A percentile compares a stretch with the other conserved stretches of the same genome.
Conservation (phyloP, 2,888 invertebrate species). For the Lamellibrachia columna region DNA sequence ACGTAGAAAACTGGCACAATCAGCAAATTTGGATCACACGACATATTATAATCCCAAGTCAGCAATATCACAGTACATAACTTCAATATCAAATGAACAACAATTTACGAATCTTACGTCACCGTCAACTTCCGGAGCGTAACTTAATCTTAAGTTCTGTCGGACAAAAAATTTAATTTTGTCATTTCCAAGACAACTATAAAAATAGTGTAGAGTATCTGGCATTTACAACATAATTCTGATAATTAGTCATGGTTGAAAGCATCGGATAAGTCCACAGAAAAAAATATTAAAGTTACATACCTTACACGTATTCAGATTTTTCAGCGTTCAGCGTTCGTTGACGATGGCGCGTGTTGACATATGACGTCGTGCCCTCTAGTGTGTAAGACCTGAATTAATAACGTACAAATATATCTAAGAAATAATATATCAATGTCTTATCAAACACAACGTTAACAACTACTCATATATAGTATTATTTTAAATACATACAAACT, state of each 20-base stretch:
- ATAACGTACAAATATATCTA: background rate
- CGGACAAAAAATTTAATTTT: no score
- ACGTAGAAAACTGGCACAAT: no score
- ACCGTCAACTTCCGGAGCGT: no score
- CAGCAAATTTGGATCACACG: no score
- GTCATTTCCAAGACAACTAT: background rate
- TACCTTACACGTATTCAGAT: background rate
- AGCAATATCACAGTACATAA: no score
- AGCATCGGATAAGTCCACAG: background rate
- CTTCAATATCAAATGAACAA: no score
- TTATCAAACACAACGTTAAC: background rate
- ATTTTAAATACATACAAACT: background rate
- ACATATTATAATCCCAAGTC: no score
- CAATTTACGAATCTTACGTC: no score
- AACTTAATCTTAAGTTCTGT: no score
- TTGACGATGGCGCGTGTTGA: constrained; percentile 6
- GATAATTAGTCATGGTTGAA: background rate
- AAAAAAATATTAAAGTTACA: background rate
- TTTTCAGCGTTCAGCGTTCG: background rate
- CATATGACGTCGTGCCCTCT: constrained; percentile 7
- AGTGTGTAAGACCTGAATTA: background rate
- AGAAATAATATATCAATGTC: background rate
- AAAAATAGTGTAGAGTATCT: background rate
- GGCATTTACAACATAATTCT: background rate
- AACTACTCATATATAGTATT: background rate